Base-by-base conservation (phyloP, 2,888 invertebrate species). In the Cheilosia grossa region DNA sequence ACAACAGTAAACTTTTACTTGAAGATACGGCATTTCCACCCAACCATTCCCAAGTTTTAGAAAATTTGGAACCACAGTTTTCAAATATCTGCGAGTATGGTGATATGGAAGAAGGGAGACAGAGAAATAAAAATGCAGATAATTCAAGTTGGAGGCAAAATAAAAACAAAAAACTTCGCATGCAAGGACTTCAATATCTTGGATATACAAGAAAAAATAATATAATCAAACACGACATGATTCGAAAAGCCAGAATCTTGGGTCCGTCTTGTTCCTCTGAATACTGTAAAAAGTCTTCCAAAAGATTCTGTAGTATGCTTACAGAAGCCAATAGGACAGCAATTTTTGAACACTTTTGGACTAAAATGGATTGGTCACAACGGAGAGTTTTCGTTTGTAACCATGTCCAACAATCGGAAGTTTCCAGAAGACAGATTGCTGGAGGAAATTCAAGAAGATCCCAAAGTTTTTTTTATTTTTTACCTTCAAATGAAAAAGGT, bases 221-320 rank as follows among this genome's bases (percentile, higher is more conserved):
- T 24, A 27, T 27, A 27, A 42, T 59, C 13, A 59, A 59, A 59
- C 42, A 59, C n/a, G 42, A 59, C 42, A 59, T 42, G 2, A 59
- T 59, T 59, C 42, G 59, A 59, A 59, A 21, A 33, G 19, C 56
- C 13, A 56, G 56, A 37, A 19, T 56, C 33, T 33, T 59, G 21
- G 59, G 40, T 24, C 24, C 19, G 24, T 42, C n/a, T n/a, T n/a
- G n/a, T n/a, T n/a, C n/a, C n/a, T n/a, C n/a, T n/a, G n/a, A n/a
- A n/a, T n/a, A n/a, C n/a, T n/a, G n/a, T n/a, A n/a, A n/a, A n/a
- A n/a, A n/a, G n/a, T n/a, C n/a, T n/a, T n/a, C n/a, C n/a, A n/a
- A n/a, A n/a, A n/a, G n/a, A 56, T 56, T 33, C 24, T 56, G 30
- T 33, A 56, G 33, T 33, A 56, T 33, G 17, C 33, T 56, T 2